A percentile compares a stretch with the other conserved stretches of the same genome.
Conservation (phyloP, 2,113 vertebrate species). For the Irena cyanogastra region DNA sequence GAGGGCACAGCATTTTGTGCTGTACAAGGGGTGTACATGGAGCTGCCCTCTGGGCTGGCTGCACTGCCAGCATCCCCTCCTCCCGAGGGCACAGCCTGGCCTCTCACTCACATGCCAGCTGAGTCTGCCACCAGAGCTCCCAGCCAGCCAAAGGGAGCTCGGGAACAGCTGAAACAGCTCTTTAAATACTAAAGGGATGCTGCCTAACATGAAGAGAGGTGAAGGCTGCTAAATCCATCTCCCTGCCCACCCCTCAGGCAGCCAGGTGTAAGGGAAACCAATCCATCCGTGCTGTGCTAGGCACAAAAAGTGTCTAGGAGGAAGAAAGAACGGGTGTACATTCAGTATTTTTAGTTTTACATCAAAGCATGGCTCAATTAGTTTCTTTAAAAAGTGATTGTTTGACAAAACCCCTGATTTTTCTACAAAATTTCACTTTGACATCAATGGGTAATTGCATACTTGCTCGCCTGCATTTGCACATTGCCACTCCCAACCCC, state of each 20-base stretch:
- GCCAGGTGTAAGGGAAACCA: background rate
- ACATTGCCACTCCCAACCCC: background rate
- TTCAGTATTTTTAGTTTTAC: background rate
- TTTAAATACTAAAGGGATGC: background rate
- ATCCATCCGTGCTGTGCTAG: accelerated
- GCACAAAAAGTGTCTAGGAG: background rate
- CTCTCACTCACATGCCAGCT: background rate
- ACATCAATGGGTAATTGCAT: background rate
- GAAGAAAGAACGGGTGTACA: background rate
- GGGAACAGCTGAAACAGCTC: background rate
- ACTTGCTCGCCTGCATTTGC: background rate
- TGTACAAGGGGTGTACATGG: constrained; percentile 3
- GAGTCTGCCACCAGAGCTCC: background rate
- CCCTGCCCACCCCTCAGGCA: background rate
- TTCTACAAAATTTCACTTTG: background rate
- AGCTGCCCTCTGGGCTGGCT: background rate
- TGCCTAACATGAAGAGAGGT: background rate
- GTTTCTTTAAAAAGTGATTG: background rate
- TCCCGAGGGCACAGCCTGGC: background rate
- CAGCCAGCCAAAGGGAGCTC: background rate
- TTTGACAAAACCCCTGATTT: background rate
- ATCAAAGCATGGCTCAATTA: background rate
- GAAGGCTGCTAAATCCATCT: background rate
- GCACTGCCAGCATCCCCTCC: background rate
- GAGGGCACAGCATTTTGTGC: background rate